Conservation (phyloP, 2,113 vertebrate species). For the Marcusenius ussheri region DNA sequence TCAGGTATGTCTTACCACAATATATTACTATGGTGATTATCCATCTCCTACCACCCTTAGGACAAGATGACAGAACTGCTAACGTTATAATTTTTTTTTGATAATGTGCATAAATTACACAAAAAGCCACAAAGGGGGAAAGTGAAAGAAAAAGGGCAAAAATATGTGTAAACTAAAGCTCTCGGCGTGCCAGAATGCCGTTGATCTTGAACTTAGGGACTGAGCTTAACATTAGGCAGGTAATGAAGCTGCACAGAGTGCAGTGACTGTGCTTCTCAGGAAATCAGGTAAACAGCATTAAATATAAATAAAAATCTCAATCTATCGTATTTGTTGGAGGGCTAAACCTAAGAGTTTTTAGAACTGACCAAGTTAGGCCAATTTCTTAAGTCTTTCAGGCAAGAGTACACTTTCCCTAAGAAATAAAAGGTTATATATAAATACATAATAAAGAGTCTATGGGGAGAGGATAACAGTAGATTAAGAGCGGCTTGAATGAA, state of each 20-base stretch:
- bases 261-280: background rate
- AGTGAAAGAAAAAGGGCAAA: background rate
- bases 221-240: background rate
- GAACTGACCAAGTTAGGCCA: background rate
- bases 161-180: background rate
- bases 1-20: background rate
- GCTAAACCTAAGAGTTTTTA: background rate
- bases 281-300: background rate
- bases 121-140: background rate
- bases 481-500: conserved; percentile 13
- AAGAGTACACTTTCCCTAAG: background rate
- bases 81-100: background rate
- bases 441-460: background rate
- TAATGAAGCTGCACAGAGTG: background rate
- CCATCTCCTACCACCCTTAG: background rate
- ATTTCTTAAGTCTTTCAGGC: background rate
- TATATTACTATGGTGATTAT: background rate
- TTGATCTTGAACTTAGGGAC: background rate
- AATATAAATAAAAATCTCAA: background rate
- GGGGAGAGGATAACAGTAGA: background rate
- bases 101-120: background rate
- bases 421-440: conserved; percentile 5
- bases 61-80: background rate
- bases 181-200: background rate
- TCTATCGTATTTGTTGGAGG: background rate